Percentiles rank a stretch among this genome's conserved stretches.
Evolutionary conservation across 2,888 invertebrate genomes (phyloP).

Genomic region (Melinaea menophilus): DNA sequence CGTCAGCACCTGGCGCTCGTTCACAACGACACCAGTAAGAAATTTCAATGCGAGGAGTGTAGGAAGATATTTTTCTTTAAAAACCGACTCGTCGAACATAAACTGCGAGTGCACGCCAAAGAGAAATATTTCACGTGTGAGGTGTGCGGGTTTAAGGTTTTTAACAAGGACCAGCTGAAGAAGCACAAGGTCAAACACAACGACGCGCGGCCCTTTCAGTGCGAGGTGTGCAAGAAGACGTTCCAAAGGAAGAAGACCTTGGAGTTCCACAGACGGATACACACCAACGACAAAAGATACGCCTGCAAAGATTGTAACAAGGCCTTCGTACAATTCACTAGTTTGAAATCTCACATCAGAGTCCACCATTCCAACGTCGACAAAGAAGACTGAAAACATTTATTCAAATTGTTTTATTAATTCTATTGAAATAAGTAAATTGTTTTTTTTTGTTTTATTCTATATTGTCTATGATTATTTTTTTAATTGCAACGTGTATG

Average conservation of each 20-base stretch:
- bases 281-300: conserved; percentile 75
- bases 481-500: too few relatives aligned
- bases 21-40: conserved; percentile 54
- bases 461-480: too few relatives aligned
- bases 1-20: conserved; percentile 56
- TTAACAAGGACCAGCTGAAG: conserved; percentile 64
- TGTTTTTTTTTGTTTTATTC: too few relatives aligned
- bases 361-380: conserved; percentile 61
- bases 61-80: conserved; percentile 48
- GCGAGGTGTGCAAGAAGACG: conserved; percentile 75
- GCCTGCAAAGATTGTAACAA: conserved; percentile 73
- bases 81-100: conserved; percentile 51
- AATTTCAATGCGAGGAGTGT: conserved; percentile 59
- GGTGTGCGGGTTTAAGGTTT: conserved; percentile 60
- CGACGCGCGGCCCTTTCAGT: conserved; percentile 75
- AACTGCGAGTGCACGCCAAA: conserved; percentile 56
- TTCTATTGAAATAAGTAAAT: too few relatives aligned
- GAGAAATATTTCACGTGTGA: conserved; percentile 54
- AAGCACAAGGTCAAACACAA: conserved; percentile 77
- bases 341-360: conserved; percentile 75
- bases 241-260: conserved; percentile 78
- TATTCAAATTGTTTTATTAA: too few relatives aligned
- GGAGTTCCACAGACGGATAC: conserved; percentile 74
- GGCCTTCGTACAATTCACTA: conserved; percentile 77
- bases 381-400: background rate